Conservation (phyloP, 2,888 invertebrate species). For the Synanthedon tipuliformis region DNA sequence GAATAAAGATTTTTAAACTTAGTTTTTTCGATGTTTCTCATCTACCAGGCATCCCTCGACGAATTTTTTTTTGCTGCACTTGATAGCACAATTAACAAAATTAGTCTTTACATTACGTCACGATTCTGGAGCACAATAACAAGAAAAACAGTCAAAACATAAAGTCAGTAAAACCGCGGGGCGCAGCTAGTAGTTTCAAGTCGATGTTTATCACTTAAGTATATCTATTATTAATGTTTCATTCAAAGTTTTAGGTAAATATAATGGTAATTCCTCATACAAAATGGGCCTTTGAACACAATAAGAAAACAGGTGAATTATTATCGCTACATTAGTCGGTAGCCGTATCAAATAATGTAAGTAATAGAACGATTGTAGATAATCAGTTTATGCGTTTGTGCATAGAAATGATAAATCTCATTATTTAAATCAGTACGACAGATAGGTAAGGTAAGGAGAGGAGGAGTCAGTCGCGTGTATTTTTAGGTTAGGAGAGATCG, state of each 20-base stretch:
- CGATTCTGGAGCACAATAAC: too few relatives aligned
- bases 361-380: slow-evolving; percentile 42
- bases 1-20: too few relatives aligned
- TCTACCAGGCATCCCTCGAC: too few relatives aligned
- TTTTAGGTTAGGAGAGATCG: slow-evolving; percentile 49
- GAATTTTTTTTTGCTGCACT: too few relatives aligned
- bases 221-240: slow-evolving; percentile 42
- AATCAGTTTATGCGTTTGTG: slow-evolving; percentile 35
- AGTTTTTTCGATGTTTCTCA: too few relatives aligned
- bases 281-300: slow-evolving; percentile 29
- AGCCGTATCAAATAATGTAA: slow-evolving; percentile 31
- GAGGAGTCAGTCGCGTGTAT: slow-evolving; percentile 24
- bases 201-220: slow-evolving; percentile 32
- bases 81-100: too few relatives aligned
- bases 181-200: slow-evolving; percentile 9
- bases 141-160: too few relatives aligned
- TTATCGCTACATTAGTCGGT: slow-evolving; percentile 40
- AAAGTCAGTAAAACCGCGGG: too few relatives aligned
- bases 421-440: slow-evolving; percentile 46
- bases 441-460: slow-evolving; percentile 31
- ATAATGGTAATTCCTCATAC: slow-evolving; percentile 28
- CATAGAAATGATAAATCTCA: slow-evolving; percentile 47
- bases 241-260: slow-evolving; percentile 33
- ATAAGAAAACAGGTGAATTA: slow-evolving; percentile 32
- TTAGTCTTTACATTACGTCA: too few relatives aligned